Evolutionary conservation across 2,797 vertebrate genomes (phyloP), one percentile per base, ranked within the genome.

Genomic region (Ceryle rudis): DNA sequence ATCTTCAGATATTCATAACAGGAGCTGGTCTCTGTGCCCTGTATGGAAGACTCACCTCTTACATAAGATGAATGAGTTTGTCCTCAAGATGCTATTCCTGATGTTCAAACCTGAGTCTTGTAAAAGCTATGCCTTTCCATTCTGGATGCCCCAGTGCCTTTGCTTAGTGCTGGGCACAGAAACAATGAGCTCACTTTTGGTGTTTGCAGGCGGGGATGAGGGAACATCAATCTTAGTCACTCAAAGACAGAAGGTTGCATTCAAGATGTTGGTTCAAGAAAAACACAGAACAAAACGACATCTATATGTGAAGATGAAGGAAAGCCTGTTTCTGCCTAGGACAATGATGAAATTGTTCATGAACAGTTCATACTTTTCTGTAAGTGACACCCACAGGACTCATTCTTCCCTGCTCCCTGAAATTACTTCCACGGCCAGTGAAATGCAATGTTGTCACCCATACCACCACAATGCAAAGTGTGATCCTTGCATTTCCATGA

Each of bases 191-290:
- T 86, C 61, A 44, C 41, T 87, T 61, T 49, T 7, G 10, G 41
- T 69, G 49, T 73, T 90, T 28, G 28, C 66, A 28, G 82, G 62
- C 61, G 8, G 46, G 16, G 8, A 62, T 47, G 55, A 91, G 35
- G 54, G 82, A 95, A 90, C 86, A 92, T 60, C 82, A 66, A 58
- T 91, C 91, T 94, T 65, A 44, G 66, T 94, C 91, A 81, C n/a
- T 87, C 72, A 86, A 84, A 96, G 96, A 84, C 93, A 96, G 96
- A 95, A 95, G 84, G 89, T 71, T 92, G 39, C 41, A 89, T 95
- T 96, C 88, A 94, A 90, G 72, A 58, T 79, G 88, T 81, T 93
- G 94, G 64, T 94, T 94, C 86, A 84, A 95, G 87, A 88, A 81
- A 96, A 72, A 87, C 92, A 87, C 39, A 42, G 81, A 88, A 95